Percentiles rank a stretch among this genome's conserved stretches.
Conservation (phyloP, 2,888 invertebrate species). For the Epicampocera succincta region DNA sequence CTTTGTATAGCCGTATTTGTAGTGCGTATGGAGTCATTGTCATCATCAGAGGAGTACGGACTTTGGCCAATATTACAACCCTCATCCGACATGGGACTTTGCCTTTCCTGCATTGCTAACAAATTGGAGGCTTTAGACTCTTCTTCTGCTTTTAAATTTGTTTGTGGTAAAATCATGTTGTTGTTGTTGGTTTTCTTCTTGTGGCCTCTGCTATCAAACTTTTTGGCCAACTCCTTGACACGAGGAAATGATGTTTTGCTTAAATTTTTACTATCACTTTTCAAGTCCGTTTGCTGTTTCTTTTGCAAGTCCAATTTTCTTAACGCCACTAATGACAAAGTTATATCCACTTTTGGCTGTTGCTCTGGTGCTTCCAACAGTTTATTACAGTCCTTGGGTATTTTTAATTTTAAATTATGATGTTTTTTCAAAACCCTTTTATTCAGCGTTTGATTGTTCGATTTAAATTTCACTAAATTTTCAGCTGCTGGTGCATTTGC, state of each 20-base stretch:
- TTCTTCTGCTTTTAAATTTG: conserved; percentile 53
- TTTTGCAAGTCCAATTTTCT: conserved; percentile 69
- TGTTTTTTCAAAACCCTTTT: conserved; percentile 59
- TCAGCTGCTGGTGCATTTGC: background rate
- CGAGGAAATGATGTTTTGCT: conserved; percentile 58
- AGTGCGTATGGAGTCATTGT: conserved; percentile 69
- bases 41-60: conserved; percentile 79
- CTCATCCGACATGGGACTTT: conserved; percentile 78
- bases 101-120: conserved; percentile 66
- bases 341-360: conserved; percentile 27
- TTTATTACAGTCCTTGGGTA: conserved; percentile 53
- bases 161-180: conserved; percentile 71
- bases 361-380: conserved; percentile 33
- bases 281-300: conserved; percentile 45
- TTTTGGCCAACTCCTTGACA: conserved; percentile 74
- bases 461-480: conserved; percentile 38
- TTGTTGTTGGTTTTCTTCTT: background rate
- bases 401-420: conserved; percentile 65
- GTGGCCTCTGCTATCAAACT: conserved; percentile 72
- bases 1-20: conserved; percentile 67
- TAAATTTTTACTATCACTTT: background rate
- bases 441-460: conserved; percentile 10
- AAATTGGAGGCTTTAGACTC: conserved; percentile 67
- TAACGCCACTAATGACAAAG: conserved; percentile 63
- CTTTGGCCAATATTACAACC: conserved; percentile 79